Percentiles rank a stretch among this genome's conserved stretches.
phyloP scores from a whole-genome alignment of 2,113 vertebrate genomes.

The Percina caprodes region DNA sequence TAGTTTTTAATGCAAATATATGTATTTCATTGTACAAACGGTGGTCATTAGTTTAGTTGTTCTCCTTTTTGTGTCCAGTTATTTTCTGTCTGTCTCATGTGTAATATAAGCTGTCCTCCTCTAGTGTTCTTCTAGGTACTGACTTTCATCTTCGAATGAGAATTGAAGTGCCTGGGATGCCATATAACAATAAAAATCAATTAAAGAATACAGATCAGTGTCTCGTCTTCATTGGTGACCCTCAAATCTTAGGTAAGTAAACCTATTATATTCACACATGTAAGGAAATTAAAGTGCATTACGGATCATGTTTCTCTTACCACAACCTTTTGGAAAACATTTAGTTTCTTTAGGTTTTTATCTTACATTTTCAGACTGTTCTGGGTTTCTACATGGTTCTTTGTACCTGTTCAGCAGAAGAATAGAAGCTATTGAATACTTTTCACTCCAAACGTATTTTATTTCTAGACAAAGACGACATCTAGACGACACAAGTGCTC shows the following conservation, averaged over 20 bases:
- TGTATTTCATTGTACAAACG: slow-evolving; percentile 84
- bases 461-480: not conserved
- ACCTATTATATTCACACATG: not conserved
- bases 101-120: slow-evolving; percentile 56
- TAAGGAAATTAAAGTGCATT: not conserved
- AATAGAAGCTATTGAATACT: not conserved
- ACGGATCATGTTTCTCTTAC: not conserved
- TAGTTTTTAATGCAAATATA: slow-evolving; percentile 86
- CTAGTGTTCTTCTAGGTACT: slow-evolving; percentile 58
- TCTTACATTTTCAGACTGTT: not conserved
- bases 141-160: slow-evolving; percentile 64
- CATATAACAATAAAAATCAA: slow-evolving; percentile 89
- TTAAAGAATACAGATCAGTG: slow-evolving; percentile 82
- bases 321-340: not conserved
- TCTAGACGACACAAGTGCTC: no score
- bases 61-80: slow-evolving; percentile 38
- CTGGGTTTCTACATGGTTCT: not conserved
- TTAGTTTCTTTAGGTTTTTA: not conserved
- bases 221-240: slow-evolving; percentile 3
- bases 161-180: slow-evolving; percentile 93
- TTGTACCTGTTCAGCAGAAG: not conserved
- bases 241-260: not conserved
- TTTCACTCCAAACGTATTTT: not conserved
- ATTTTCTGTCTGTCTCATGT: slow-evolving; percentile 28
- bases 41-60: slow-evolving; percentile 77